phyloP scores from a whole-genome alignment of 2,113 vertebrate genomes.

The Myiopsitta monachus region DNA sequence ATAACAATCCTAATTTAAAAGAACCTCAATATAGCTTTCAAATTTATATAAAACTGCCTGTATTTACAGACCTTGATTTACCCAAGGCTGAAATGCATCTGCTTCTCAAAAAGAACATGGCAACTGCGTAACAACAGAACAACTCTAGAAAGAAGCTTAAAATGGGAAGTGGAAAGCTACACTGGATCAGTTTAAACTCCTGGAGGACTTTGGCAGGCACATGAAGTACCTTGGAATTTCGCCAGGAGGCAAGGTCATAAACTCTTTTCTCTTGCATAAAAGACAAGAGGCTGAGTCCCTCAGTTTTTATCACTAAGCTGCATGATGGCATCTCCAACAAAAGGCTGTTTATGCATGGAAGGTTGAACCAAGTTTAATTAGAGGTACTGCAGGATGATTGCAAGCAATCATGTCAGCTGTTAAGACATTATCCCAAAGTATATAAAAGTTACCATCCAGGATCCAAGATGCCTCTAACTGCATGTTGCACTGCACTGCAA shows the following conservation, averaged over 20 bases:
- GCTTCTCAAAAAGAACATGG: neutral
- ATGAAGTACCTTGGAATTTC: neutral
- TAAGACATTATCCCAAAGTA: neutral
- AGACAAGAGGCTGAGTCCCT: neutral
- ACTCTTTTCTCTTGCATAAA: neutral
- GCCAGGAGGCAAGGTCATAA: constrained; percentile 22
- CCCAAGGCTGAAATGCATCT: neutral
- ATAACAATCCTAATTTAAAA: neutral
- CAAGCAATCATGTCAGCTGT: neutral
- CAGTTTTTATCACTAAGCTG: neutral
- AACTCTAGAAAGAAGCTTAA: constrained; percentile 9
- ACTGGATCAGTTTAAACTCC: constrained; percentile 30
- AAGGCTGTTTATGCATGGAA: neutral
- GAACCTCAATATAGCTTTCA: neutral
- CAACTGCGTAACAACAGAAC: constrained; percentile 4
- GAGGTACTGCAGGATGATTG: neutral
- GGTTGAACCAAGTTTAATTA: constrained; percentile 16
- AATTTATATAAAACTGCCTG: neutral
- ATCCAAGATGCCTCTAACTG: neutral
- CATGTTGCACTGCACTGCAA: neutral
- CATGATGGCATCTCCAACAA: neutral
- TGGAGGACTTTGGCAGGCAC: constrained; percentile 40
- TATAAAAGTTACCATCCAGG: neutral
- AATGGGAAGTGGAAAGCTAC: constrained; percentile 26
- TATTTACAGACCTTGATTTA: neutral